Evolutionary conservation across 2,113 vertebrate species (phyloP).

Genomic region (Chaetura pelagica): DNA sequence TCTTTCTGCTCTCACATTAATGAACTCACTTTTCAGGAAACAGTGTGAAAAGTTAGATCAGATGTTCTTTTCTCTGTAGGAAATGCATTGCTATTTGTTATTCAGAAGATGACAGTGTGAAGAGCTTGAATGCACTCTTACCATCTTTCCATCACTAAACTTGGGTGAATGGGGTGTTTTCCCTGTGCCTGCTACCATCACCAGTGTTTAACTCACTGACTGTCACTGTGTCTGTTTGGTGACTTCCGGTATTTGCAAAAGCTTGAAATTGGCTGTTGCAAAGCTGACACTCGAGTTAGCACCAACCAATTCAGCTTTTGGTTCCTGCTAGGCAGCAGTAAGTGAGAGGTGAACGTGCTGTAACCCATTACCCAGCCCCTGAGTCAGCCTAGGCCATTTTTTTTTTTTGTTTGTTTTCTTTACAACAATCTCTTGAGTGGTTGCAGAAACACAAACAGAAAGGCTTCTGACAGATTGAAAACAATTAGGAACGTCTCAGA

Average conservation of each 20-base stretch:
- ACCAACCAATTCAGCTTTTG: background rate
- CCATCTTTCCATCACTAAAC: background rate
- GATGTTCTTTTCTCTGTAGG: background rate
- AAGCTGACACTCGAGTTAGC: background rate
- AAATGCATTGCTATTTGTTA: background rate
- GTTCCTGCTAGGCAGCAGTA: rapidly evolving
- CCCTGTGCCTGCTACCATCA: background rate
- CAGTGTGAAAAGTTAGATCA: constrained; percentile 19
- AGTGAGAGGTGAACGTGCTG: constrained; percentile 30
- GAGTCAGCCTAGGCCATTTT: background rate
- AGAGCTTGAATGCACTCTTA: background rate
- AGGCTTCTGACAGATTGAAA: constrained; percentile 61
- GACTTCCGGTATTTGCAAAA: background rate
- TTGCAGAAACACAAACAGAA: constrained; percentile 67
- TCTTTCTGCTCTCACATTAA: background rate
- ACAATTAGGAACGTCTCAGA: constrained; percentile 69
- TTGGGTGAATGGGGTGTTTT: background rate
- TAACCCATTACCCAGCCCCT: constrained; percentile 33
- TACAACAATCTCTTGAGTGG: constrained; percentile 62
- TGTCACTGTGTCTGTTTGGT: background rate
- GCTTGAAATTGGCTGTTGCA: background rate
- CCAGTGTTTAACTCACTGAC: background rate
- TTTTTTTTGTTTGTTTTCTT: constrained; percentile 59
- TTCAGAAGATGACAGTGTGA: background rate
- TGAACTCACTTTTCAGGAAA: constrained; percentile 9